phyloP scores from a whole-genome alignment of 1,140 invertebrate genomes.

The Anastrepha obliqua region DNA sequence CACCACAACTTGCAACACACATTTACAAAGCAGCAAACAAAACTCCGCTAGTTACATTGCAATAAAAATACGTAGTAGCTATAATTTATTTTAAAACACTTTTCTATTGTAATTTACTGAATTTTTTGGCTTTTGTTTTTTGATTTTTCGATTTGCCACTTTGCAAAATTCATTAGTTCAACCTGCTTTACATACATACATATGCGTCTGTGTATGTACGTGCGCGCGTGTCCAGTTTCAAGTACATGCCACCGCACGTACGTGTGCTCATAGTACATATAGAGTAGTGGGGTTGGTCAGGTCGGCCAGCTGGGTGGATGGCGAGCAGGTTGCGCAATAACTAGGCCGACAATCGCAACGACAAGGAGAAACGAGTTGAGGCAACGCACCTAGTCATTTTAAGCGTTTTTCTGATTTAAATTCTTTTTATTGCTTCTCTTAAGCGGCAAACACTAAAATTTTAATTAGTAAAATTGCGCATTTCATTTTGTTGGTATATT shows the following conservation, averaged over 20 bases:
- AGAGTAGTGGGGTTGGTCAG: slow-evolving; percentile 32
- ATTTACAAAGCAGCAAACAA: too few relatives aligned
- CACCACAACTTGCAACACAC: neutral
- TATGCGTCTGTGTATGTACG: neutral
- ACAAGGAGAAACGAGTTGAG: neutral
- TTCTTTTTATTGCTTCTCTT: slow-evolving; percentile 32
- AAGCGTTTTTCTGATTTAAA: slow-evolving; percentile 20
- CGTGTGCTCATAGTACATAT: too few relatives aligned
- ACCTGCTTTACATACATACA: neutral
- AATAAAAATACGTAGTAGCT: neutral
- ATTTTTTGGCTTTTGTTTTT: neutral
- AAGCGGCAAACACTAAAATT: slow-evolving; percentile 42
- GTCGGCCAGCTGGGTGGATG: neutral
- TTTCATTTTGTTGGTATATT: neutral
- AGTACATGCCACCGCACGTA: neutral
- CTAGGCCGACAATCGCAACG: neutral
- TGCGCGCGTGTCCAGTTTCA: slow-evolving; percentile 25
- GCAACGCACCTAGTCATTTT: slow-evolving; percentile 42
- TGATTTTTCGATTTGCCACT: neutral
- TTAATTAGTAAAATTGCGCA: slow-evolving; percentile 50
- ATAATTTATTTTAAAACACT: neutral
- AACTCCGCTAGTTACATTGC: neutral
- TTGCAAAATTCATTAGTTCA: slow-evolving; percentile 5
- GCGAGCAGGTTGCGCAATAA: slow-evolving; percentile 12
- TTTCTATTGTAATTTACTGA: neutral